A percentile compares a stretch with the other conserved stretches of the same genome.
Evolutionary conservation across 2,888 invertebrate genomes (phyloP).

Genomic region (Clusia tigrina): DNA sequence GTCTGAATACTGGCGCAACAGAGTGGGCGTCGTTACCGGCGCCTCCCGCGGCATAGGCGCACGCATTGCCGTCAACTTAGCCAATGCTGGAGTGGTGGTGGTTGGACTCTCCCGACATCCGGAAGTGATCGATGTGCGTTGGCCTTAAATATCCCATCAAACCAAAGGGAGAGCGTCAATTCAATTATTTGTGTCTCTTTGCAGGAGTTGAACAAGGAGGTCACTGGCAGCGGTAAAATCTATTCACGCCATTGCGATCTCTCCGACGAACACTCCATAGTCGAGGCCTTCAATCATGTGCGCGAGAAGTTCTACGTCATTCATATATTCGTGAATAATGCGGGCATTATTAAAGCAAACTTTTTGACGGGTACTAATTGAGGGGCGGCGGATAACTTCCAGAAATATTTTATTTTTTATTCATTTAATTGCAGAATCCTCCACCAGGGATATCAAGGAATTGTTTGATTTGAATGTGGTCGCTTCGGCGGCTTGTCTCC

Average conservation of each 20-base stretch:
- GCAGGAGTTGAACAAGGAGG: constrained; percentile 53
- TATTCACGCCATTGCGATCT: constrained; percentile 60
- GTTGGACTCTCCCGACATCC: constrained; percentile 67
- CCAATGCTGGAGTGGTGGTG: constrained; percentile 66
- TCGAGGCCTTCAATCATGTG: constrained; percentile 56
- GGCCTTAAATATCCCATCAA: too few relatives aligned
- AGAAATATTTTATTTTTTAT: neutral
- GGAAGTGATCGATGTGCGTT: constrained; percentile 64
- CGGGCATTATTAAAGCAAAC: constrained; percentile 61
- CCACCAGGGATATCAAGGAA: constrained; percentile 56
- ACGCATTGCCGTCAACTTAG: constrained; percentile 58
- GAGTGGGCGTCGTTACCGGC: constrained; percentile 64
- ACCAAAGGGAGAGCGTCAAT: neutral
- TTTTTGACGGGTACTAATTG: constrained; percentile 54
- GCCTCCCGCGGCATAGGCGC: constrained; percentile 66
- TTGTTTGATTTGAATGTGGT: constrained; percentile 68
- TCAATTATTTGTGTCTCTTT: neutral
- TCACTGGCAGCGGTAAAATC: constrained; percentile 60
- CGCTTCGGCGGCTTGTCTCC: constrained; percentile 67
- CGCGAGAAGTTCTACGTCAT: constrained; percentile 52
- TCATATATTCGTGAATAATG: constrained; percentile 62
- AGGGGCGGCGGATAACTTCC: neutral
- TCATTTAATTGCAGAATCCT: constrained; percentile 43
- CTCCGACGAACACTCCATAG: constrained; percentile 52
- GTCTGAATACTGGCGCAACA: constrained; percentile 49